Evolutionary conservation across 1,140 invertebrate genomes (phyloP).

Genomic region (Drosophila sechellia): DNA sequence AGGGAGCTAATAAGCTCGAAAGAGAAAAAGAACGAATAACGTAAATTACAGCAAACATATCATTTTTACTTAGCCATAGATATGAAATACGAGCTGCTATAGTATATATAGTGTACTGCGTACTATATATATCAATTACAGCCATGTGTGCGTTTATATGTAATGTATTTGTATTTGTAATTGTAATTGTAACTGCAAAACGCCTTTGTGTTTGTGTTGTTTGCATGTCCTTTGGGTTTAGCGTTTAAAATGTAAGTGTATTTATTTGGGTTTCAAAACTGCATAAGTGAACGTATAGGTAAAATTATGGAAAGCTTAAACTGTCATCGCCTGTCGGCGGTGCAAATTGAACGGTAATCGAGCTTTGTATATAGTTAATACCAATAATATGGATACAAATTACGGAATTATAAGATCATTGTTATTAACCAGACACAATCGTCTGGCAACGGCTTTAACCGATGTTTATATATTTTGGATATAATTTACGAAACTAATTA

Average conservation of each 20-base stretch:
- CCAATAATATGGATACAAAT: slow-evolving; percentile 36
- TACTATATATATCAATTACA: slow-evolving; percentile 57
- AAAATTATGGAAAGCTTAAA: slow-evolving; percentile 57
- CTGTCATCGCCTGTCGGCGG: slow-evolving; percentile 23
- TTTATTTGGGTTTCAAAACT: slow-evolving; percentile 75
- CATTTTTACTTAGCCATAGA: slow-evolving; percentile 71
- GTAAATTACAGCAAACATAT: slow-evolving; percentile 74
- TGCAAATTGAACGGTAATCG: slow-evolving; percentile 64
- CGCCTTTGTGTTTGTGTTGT: slow-evolving; percentile 49
- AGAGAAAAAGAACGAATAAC: slow-evolving; percentile 35
- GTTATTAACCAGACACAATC: slow-evolving; percentile 20
- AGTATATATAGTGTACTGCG: slow-evolving; percentile 41
- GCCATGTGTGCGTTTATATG: slow-evolving; percentile 22
- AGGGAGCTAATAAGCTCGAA: slow-evolving; percentile 10
- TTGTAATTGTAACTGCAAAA: slow-evolving; percentile 14
- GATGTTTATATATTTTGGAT: slow-evolving; percentile 65
- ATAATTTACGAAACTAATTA: slow-evolving; percentile 31
- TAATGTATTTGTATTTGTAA: slow-evolving; percentile 11
- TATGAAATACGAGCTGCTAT: slow-evolving; percentile 38
- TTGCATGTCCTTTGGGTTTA: slow-evolving; percentile 44
- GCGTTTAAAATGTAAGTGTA: slow-evolving; percentile 25
- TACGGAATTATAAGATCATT: slow-evolving; percentile 58
- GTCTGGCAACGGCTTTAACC: slow-evolving; percentile 23
- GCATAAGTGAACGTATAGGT: slow-evolving; percentile 78
- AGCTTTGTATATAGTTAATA: slow-evolving; percentile 80